phyloP scores from a whole-genome alignment of 2,888 invertebrate genomes.

The Dryomyza anilis region DNA sequence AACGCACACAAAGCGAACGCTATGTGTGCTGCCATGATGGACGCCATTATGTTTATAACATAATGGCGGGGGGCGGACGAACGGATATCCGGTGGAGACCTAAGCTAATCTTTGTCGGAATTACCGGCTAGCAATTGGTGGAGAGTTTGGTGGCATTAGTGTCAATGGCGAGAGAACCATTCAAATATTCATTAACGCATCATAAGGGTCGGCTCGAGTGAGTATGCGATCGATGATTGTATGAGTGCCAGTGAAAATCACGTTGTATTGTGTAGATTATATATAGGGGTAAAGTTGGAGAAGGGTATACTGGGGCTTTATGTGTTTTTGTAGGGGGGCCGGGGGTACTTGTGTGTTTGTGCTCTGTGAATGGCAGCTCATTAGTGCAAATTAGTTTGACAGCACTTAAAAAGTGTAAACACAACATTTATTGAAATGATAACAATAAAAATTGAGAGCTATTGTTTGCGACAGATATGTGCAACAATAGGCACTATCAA shows the following conservation, averaged over 20 bases:
- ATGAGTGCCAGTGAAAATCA: too few species aligned
- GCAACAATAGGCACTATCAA: too few species aligned
- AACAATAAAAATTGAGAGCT: too few species aligned
- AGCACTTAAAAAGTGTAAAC: too few species aligned
- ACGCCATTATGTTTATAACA: conserved; percentile 46
- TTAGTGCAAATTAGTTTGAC: conserved; percentile 6
- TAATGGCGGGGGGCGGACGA: too few species aligned
- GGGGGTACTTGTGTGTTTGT: background rate
- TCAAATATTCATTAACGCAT: conserved; percentile 21
- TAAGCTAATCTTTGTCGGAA: background rate
- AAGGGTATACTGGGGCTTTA: too few species aligned
- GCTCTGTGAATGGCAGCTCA: background rate
- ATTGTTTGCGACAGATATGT: too few species aligned
- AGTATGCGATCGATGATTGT: too few species aligned
- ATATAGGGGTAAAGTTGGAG: too few species aligned
- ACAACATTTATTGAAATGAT: too few species aligned
- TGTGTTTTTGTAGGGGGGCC: background rate
- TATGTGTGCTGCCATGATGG: conserved; percentile 47
- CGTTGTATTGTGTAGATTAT: too few species aligned
- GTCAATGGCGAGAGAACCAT: conserved; percentile 9
- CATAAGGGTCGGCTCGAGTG: background rate
- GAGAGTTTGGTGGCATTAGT: background rate
- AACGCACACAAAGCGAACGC: conserved; percentile 50
- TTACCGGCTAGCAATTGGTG: too few species aligned
- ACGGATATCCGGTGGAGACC: background rate